Percentiles rank a stretch among this genome's conserved stretches.
phyloP scores from a whole-genome alignment of 2,888 invertebrate species.

The Lochmaea crataegi region DNA sequence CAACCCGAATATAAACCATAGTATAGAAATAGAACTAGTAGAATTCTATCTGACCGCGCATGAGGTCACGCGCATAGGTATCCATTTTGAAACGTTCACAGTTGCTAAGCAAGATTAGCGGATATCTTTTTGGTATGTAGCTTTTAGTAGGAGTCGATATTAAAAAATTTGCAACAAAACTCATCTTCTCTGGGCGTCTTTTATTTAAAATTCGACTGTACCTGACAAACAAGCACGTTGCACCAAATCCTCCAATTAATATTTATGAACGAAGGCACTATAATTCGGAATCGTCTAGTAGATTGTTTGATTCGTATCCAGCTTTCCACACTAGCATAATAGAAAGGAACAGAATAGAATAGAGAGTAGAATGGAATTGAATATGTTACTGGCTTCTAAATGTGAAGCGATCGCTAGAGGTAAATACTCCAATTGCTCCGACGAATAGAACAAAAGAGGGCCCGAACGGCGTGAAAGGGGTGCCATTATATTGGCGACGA shows the following conservation, averaged over 20 bases:
- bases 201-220: neutral
- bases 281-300: constrained; percentile 26
- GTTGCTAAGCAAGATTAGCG: too few species aligned
- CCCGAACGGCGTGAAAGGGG: constrained; percentile 63
- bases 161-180: too few species aligned
- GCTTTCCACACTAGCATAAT: constrained; percentile 32
- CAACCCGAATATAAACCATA: too few species aligned
- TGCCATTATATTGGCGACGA: constrained; percentile 58
- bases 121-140: too few species aligned
- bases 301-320: constrained; percentile 40
- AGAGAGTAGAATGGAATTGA: constrained; percentile 39
- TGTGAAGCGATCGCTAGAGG: constrained; percentile 51
- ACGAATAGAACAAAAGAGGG: constrained; percentile 61
- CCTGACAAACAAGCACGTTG: neutral
- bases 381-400: constrained; percentile 45
- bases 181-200: too few species aligned
- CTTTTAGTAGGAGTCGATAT: too few species aligned
- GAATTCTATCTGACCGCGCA: too few species aligned
- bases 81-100: too few species aligned
- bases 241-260: constrained; percentile 3
- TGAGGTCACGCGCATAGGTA: too few species aligned
- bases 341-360: constrained; percentile 33
- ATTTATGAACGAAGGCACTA: constrained; percentile 10
- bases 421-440: constrained; percentile 61
- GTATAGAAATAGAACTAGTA: too few species aligned